A percentile compares a stretch with the other conserved stretches of the same genome.
Conservation (phyloP, 53 echinoderm and acorn worm genomes). For the Paracentrotus lividus region DNA sequence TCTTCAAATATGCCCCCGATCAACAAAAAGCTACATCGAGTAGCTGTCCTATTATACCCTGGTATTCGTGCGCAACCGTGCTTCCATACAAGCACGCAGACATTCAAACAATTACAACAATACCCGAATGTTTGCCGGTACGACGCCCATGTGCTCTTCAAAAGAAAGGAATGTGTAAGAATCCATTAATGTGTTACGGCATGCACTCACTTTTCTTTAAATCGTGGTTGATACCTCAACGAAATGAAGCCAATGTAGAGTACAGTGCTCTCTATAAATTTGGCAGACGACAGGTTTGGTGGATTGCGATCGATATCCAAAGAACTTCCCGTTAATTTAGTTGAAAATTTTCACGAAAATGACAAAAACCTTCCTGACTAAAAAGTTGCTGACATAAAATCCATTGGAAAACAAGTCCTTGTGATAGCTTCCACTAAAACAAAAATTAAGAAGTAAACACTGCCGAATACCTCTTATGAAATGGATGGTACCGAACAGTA, state of each 20-base stretch:
- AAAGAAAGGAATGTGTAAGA: slow-evolving; percentile 28
- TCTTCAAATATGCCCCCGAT: slow-evolving; percentile 1
- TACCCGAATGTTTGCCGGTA: slow-evolving; percentile 1
- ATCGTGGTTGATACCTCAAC: background rate
- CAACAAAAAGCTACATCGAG: background rate
- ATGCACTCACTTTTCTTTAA: background rate
- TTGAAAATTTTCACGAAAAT: background rate
- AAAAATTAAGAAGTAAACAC: background rate
- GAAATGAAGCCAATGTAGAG: background rate
- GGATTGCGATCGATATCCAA: background rate
- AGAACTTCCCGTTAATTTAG: background rate
- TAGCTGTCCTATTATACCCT: background rate
- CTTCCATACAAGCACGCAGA: background rate
- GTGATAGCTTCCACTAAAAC: background rate
- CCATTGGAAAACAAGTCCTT: background rate
- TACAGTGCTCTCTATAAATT: background rate
- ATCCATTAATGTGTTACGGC: background rate
- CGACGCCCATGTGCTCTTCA: background rate
- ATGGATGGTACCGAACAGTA: background rate
- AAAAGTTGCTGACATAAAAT: background rate
- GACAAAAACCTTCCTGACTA: background rate
- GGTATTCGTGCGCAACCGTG: background rate
- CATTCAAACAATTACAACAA: slow-evolving; percentile 31
- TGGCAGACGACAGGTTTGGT: background rate
- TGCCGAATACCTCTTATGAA: too few species aligned